Evolutionary conservation across 2,888 invertebrate species (phyloP), one percentile per base, ranked within the genome.

Genomic region (Andrena praecox): DNA sequence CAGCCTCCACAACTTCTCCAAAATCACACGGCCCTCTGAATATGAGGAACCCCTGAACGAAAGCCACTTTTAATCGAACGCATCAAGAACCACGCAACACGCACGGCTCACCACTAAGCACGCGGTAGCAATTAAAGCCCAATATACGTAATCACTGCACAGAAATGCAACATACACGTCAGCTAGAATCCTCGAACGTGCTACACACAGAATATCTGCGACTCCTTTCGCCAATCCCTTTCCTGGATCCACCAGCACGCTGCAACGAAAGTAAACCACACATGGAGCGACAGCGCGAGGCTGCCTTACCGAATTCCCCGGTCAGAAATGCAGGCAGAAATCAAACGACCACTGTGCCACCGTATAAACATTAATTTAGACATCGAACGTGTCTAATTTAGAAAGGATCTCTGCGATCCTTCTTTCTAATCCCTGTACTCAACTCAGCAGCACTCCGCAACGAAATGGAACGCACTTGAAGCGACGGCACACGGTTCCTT

Each of bases 241-340:
- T 10, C 10, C 27, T 56, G 1, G 54, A 24, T 20, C 12, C 56
- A 56, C 24, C 20, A 20, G 20, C 54, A 20, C 54, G 7, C 52
- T 20, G 52, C 12, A 20, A 20, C 8, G 20, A 20, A 33, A 5
- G 16, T 42, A 12, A n/a, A 33, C 16, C 56, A 27, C 48, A 2
- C 10, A 16, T 35, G 6, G 42, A 42, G 16, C 68, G 33, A 10
- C 6, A 27, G n/a, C n/a, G 2, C 12, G 4, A 16, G 31, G 48
- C 62, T 16, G 42, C 42, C 87, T 88, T 72, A 88, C 92, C 93
- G 76, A 93, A 93, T 80, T 94, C 93, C 20, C 86, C 80, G 50
- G 81, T 79, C 74, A 85, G 31, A 52, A 83, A 83, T 60, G 60
- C 79, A 2, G 16, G 20, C 6, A 82, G 33, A 6, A 85, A 8